phyloP scores from a whole-genome alignment of 2,888 invertebrate genomes.

The Scaptomyza flava region DNA sequence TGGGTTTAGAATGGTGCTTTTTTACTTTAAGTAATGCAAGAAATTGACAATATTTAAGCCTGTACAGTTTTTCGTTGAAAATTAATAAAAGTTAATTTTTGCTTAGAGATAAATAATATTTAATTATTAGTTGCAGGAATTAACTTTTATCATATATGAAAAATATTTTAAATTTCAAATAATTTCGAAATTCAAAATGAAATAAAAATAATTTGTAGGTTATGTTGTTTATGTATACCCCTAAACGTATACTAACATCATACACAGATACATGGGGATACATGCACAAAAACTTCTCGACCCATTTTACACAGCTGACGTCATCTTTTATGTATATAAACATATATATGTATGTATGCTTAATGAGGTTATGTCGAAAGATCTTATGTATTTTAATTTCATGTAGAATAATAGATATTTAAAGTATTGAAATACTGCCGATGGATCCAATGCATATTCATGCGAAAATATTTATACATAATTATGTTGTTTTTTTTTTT shows the following conservation, averaged over 20 bases:
- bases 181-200: neutral
- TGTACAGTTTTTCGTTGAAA: slow-evolving; percentile 25
- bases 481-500: slow-evolving; percentile 3
- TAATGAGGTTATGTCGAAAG: slow-evolving; percentile 40
- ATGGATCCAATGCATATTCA: neutral
- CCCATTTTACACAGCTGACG: slow-evolving; percentile 18
- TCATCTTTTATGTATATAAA: slow-evolving; percentile 32
- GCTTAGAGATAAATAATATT: slow-evolving; percentile 1
- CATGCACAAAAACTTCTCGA: slow-evolving; percentile 1
- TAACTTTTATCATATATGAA: too few relatives aligned
- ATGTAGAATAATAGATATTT: neutral
- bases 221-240: neutral
- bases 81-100: slow-evolving; percentile 9
- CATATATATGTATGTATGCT: slow-evolving; percentile 16
- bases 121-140: neutral
- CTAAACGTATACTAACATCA: neutral
- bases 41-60: slow-evolving; percentile 23
- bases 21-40: neutral
- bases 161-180: neutral
- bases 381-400: slow-evolving; percentile 8
- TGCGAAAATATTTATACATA: neutral
- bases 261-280: neutral
- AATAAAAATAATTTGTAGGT: slow-evolving; percentile 1
- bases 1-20: slow-evolving; percentile 37
- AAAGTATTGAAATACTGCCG: neutral